Conservation (phyloP, 2,797 vertebrate species). For the Sternarchorhynchus goeldii region DNA sequence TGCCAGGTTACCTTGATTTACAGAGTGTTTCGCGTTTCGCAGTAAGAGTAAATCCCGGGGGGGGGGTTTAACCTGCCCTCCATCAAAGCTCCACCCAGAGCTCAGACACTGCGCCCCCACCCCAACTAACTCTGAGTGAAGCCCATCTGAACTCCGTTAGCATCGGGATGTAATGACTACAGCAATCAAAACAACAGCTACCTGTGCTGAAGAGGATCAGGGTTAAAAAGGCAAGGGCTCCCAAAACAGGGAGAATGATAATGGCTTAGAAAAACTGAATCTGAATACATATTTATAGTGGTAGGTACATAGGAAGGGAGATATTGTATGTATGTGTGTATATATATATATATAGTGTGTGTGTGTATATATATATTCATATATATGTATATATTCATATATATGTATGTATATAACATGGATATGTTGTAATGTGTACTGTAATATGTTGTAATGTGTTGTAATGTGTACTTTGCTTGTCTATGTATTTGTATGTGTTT, state of each 20-base stretch:
- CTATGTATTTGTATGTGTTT: constrained; percentile 39
- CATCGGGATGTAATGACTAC: constrained; percentile 74
- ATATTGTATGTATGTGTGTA: background rate
- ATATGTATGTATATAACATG: constrained; percentile 60
- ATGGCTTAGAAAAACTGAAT: constrained; percentile 63
- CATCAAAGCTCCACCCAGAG: constrained; percentile 59
- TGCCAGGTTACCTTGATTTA: constrained; percentile 22
- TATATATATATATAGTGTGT: constrained; percentile 51
- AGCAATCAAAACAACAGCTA: constrained; percentile 77
- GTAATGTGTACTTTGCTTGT: constrained; percentile 59
- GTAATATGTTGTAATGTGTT: constrained; percentile 63
- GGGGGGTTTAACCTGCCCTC: no score
- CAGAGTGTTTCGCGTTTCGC: no score
- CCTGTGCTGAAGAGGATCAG: constrained; percentile 75
- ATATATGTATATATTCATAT: constrained; percentile 42
- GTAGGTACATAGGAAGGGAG: constrained; percentile 70
- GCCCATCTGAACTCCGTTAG: constrained; percentile 80
- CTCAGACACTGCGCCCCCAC: constrained; percentile 60
- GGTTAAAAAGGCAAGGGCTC: constrained; percentile 77
- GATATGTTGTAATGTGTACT: constrained; percentile 62
- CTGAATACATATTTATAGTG: constrained; percentile 72
- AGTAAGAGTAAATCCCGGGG: no score
- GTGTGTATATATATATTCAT: constrained; percentile 20
- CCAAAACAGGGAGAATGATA: constrained; percentile 57
- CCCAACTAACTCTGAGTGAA: constrained; percentile 69